Evolutionary conservation across 2,888 invertebrate genomes (phyloP).

Genomic region (Nomada ferruginata): DNA sequence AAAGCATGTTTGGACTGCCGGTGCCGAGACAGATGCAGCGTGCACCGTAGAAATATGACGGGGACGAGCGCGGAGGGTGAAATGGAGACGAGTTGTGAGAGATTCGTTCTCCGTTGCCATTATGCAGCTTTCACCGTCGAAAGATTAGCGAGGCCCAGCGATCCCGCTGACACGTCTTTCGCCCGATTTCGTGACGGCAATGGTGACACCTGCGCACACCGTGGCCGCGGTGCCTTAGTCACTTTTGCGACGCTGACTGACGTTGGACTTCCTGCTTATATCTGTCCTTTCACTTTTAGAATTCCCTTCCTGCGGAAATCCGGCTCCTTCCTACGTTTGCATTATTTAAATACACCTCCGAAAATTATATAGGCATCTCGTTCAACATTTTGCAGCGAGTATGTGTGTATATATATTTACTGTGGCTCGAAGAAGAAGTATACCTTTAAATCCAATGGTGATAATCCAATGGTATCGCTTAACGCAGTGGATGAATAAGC

Average conservation of each 20-base stretch:
- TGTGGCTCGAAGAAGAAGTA: no score
- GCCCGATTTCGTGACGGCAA: background rate
- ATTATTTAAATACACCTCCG: no score
- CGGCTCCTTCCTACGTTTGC: no score
- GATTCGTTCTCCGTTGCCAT: slow-evolving; percentile 63
- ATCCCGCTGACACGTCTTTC: slow-evolving; percentile 15
- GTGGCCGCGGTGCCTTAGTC: background rate
- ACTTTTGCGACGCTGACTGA: no score
- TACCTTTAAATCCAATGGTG: no score
- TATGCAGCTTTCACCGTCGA: slow-evolving; percentile 72
- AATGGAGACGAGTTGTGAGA: slow-evolving; percentile 41
- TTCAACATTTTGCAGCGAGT: no score
- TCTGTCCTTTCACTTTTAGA: background rate
- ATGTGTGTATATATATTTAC: no score
- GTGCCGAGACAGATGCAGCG: slow-evolving; percentile 75
- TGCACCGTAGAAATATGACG: slow-evolving; percentile 45
- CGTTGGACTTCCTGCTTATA: no score
- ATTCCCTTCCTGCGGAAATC: no score
- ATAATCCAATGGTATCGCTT: no score
- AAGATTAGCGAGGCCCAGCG: slow-evolving; percentile 71
- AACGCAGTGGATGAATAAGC: no score
- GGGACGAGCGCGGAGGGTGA: background rate
- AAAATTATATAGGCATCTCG: no score
- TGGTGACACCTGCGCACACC: slow-evolving; percentile 54
- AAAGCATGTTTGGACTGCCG: slow-evolving; percentile 77